A percentile compares a stretch with the other conserved stretches of the same genome.
Evolutionary conservation across 2,113 vertebrate species (phyloP).

Genomic region (Hippopotamus amphibius): DNA sequence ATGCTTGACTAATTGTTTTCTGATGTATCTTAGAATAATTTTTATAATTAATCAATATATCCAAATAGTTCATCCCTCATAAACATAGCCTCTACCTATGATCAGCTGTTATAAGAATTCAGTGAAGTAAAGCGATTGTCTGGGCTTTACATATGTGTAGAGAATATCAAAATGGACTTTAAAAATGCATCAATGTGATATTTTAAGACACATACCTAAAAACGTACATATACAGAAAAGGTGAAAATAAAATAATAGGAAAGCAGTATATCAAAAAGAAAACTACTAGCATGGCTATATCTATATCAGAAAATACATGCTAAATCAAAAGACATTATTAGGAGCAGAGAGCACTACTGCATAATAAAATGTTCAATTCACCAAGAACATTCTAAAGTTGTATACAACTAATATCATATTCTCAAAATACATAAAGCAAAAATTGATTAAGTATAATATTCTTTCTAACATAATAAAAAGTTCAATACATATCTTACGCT

Average conservation of each 20-base stretch:
- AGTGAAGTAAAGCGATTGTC: background rate
- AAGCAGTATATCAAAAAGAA: background rate
- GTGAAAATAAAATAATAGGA: too few species aligned
- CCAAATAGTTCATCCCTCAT: background rate
- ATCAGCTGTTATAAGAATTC: background rate
- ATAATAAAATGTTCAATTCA: background rate
- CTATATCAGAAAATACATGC: background rate
- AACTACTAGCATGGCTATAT: background rate
- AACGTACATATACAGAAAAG: background rate
- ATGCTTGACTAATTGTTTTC: background rate
- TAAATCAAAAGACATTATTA: background rate
- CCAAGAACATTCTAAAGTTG: background rate
- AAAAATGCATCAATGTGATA: background rate
- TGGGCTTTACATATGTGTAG: background rate
- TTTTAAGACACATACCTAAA: background rate
- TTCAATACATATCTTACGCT: background rate
- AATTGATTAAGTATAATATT: background rate
- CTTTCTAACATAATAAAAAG: background rate
- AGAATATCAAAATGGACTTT: background rate
- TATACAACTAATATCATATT: background rate
- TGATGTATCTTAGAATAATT: background rate
- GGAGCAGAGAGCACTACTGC: background rate
- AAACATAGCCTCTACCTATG: background rate
- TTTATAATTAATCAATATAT: background rate
- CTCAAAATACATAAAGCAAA: background rate